Base-by-base conservation (phyloP, 2,888 invertebrate genomes). In the Tetropium fuscum region DNA sequence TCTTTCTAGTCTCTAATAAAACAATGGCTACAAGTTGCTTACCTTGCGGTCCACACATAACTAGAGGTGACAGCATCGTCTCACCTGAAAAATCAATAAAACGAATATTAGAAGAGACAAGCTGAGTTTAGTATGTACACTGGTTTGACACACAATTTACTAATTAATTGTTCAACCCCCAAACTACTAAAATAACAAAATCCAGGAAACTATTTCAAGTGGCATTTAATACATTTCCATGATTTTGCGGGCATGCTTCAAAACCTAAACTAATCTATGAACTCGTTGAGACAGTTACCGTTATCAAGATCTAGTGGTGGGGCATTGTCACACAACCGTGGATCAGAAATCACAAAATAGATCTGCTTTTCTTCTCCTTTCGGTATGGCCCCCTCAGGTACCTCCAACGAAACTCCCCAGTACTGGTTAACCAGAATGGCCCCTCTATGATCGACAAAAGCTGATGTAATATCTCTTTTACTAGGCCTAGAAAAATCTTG, bases 11-110 rank as follows among this genome's bases (percentile, higher is more conserved):
- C n/a, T n/a, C n/a, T n/a, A n/a, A 53, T 54, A 43, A 13, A 25
- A 48, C 8, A 16, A 7, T 2, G 3, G 13, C 3, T 5, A 34
- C 10, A 25, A 43, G 10, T 11, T 20, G 43, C 59, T 95, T 86
- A 70, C 96, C 92, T 84, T 95, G 95, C 16, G 97, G 97, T 62
- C 97, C 97, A 84, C 97, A 97, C 93, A 97, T 95, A 77, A 97
- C 96, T 75, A 97, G 86, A 60, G 97, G 97, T 75, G 95, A 95
- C 74, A 97, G 86, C 87, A 97, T 89, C 64, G 94, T 93, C 87
- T 97, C 97, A 88, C 96, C 95, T 95, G 62, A 13, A 61, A 63
- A 56, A 1, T 36, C 36, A 53, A 58, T 51, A 56, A 41, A 56
- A 15, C 32, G 41, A 41, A 60, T 38, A 22, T 53, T 41, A 57